Base-by-base conservation (phyloP, 2,888 invertebrate genomes). In the Sisyra nigra region DNA sequence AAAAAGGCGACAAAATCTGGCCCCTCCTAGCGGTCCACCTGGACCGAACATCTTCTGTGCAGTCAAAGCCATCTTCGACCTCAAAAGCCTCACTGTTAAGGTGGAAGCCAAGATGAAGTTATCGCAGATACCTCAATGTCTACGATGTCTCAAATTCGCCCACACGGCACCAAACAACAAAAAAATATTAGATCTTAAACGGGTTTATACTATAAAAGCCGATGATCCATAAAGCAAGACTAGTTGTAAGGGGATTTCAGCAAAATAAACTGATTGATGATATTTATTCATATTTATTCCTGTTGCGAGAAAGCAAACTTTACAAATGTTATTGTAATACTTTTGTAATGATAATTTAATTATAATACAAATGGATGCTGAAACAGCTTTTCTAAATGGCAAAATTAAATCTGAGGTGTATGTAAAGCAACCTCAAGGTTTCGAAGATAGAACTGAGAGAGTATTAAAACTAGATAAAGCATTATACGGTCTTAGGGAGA, bases 401-500 rank as follows among this genome's bases (percentile, higher is more conserved):
- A 18, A 44, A 31, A 37, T 47, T 3, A 39, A 17, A 14, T 39
- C 43, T 11, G 48, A 49, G 24, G 47, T 49, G 5, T 49, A 50
- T 43, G 38, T 48, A 8, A 37, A 47, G 33, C 47, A 49, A 41
- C 48, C 49, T 8, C 15, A 41, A 41, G 49, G 48, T 15, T 48
- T 46, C 40, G 41, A 46, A 41, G 30, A 44, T 18, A 39, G 38
- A 8, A 40, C 43, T 3, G 40, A 44, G 13, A 43, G 29, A 33
- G 50, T 49, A 36, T 51, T 47, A 42, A 46, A 31, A 30, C 41
- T 49, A 46, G 6, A 14, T 9, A 51, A 52, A 45, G 35, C 51
- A 4, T 41, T 52, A 11, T 52, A 51, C 42, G 50, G 50, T 7
- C 44, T 53, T 38, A 42, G 44, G 31, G 49, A 51, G 47, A 50